Evolutionary conservation across 2,797 vertebrate species (phyloP).

Genomic region (Muraenolepis orangiensis): DNA sequence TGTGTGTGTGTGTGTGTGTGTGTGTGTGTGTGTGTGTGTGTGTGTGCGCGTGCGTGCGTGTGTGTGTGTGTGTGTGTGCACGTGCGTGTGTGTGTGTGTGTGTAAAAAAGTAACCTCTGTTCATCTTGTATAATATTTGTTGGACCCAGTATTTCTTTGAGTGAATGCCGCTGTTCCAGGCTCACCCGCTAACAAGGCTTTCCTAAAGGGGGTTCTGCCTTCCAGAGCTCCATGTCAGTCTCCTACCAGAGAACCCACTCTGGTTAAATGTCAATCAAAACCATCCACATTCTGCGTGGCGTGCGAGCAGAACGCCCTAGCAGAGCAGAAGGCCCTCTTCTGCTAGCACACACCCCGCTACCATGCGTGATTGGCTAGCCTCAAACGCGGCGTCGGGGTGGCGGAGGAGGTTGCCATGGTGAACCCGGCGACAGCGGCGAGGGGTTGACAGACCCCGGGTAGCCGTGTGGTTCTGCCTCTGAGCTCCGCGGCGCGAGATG

Average conservation of each 20-base stretch:
- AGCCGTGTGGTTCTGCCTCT: constrained; percentile 35
- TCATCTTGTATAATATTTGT: neutral
- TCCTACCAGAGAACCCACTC: no score
- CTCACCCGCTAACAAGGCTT: neutral
- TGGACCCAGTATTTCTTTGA: neutral
- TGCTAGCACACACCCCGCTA: no score
- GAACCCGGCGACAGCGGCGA: constrained; percentile 6
- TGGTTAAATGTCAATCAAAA: no score
- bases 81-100: neutral
- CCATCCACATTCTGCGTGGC: no score
- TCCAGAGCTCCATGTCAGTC: no score
- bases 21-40: constrained; percentile 1
- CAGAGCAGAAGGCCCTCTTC: no score
- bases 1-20: neutral
- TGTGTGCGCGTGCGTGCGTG: neutral
- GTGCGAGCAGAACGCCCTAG: no score
- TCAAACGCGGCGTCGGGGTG: constrained; percentile 11
- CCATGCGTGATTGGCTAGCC: constrained; percentile 14
- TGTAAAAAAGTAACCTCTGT: no score
- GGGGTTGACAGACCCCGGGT: constrained; percentile 35
- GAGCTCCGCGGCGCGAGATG: neutral
- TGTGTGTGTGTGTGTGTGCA: neutral
- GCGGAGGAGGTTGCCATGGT: constrained; percentile 43
- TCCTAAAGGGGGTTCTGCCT: no score
- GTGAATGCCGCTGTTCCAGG: neutral